A percentile compares a stretch with the other conserved stretches of the same genome.
Evolutionary conservation across 2,888 invertebrate genomes (phyloP).

Genomic region (Cynaeus angustus): DNA sequence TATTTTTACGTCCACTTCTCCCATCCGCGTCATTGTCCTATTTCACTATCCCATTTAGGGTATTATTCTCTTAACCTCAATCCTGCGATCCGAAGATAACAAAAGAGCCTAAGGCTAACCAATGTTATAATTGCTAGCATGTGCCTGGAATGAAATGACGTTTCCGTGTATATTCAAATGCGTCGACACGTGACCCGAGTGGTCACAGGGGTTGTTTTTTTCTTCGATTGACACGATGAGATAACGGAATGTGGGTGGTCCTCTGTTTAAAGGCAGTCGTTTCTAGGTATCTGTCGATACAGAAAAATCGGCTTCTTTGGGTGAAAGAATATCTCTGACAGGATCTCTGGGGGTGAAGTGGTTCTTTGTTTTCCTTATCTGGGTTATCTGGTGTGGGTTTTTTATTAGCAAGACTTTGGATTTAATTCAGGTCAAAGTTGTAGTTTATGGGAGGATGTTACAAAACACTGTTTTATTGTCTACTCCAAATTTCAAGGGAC

Average conservation of each 20-base stretch:
- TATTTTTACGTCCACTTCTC: neutral
- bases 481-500: neutral
- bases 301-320: constrained; percentile 38
- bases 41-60: constrained; percentile 55
- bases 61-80: constrained; percentile 61
- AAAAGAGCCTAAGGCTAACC: constrained; percentile 54
- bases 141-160: constrained; percentile 57
- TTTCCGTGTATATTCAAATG: constrained; percentile 56
- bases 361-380: constrained; percentile 21
- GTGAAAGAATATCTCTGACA: constrained; percentile 15
- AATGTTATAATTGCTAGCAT: constrained; percentile 59
- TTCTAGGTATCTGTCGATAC: constrained; percentile 27
- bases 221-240: constrained; percentile 14
- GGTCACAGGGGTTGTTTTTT: constrained; percentile 19
- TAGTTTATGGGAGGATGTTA: constrained; percentile 5
- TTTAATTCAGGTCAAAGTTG: constrained; percentile 12
- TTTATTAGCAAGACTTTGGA: neutral
- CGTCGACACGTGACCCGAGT: constrained; percentile 23
- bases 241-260: constrained; percentile 40
- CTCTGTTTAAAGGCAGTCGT: constrained; percentile 23
- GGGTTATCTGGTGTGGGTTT: neutral
- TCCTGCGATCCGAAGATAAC: constrained; percentile 58
- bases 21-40: constrained; percentile 1
- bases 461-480: constrained; percentile 7
- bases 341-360: constrained; percentile 15